Conservation (phyloP, 2,797 vertebrate genomes). For the Danio albolineatus region DNA sequence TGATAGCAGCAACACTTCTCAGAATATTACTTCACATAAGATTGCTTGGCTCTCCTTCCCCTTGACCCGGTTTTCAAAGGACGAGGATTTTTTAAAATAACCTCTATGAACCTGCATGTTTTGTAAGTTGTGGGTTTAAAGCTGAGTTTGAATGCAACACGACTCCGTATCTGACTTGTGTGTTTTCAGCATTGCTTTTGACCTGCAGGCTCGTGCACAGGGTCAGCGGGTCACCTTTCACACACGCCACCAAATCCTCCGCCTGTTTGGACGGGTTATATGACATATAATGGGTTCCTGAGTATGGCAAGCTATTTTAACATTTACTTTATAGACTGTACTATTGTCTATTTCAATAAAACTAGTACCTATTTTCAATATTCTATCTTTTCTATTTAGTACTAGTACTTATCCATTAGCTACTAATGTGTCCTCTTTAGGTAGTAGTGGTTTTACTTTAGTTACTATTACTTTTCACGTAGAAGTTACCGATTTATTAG, state of each 20-base stretch:
- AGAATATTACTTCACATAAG: constrained; percentile 19
- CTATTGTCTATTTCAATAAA: too few species aligned
- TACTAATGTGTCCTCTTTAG: too few species aligned
- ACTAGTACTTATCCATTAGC: too few species aligned
- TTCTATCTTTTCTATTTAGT: too few species aligned
- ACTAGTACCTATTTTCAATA: too few species aligned
- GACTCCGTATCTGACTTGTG: not conserved
- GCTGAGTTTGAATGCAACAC: not conserved
- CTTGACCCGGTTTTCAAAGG: constrained; percentile 31
- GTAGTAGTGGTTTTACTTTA: too few species aligned
- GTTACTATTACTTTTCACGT: too few species aligned
- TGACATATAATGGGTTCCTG: constrained; percentile 48
- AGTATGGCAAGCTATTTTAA: constrained; percentile 8
- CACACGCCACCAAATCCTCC: constrained; percentile 6
- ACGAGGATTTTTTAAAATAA: constrained; percentile 7
- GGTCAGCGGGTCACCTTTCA: constrained; percentile 55
- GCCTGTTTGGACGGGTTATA: constrained; percentile 55
- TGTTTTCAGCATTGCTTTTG: constrained; percentile 9
- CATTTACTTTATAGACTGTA: too few species aligned
- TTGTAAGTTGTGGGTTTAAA: not conserved
- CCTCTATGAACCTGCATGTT: constrained; percentile 3
- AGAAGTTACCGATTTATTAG: too few species aligned
- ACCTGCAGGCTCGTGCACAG: constrained; percentile 18
- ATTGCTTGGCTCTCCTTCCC: not conserved
- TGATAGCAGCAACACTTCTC: constrained; percentile 35